A percentile compares a stretch with the other conserved stretches of the same genome.
Conservation (phyloP, 2,797 vertebrate species). For the Pempheris klunzingeri region DNA sequence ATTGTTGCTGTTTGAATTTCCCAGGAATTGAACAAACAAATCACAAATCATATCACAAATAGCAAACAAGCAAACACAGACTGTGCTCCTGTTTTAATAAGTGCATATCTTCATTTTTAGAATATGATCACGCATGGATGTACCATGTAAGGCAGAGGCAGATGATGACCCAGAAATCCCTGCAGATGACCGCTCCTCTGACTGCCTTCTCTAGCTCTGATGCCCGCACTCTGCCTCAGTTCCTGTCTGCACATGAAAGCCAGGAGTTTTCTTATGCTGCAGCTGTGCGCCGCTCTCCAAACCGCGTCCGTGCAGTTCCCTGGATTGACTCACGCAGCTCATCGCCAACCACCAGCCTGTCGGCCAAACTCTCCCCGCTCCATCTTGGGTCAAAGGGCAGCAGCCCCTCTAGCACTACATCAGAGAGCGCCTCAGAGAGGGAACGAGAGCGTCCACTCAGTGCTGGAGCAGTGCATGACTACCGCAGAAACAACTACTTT, state of each 20-base stretch:
- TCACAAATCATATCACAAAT: too few relatives aligned
- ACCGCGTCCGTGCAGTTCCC: slow-evolving; percentile 69
- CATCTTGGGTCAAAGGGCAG: slow-evolving; percentile 95
- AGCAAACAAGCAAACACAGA: too few relatives aligned
- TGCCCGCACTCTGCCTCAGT: slow-evolving; percentile 86
- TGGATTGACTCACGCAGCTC: slow-evolving; percentile 90
- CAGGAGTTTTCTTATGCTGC: slow-evolving; percentile 93
- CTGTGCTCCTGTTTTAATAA: not conserved
- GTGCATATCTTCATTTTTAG: slow-evolving; percentile 72
- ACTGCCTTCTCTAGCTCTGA: slow-evolving; percentile 82
- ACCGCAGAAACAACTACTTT: slow-evolving; percentile 76
- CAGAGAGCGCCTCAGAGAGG: slow-evolving; percentile 88
- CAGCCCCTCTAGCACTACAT: slow-evolving; percentile 93
- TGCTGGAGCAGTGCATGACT: slow-evolving; percentile 70
- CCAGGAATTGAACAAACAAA: not conserved
- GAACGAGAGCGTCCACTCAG: slow-evolving; percentile 84
- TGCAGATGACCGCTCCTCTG: slow-evolving; percentile 66
- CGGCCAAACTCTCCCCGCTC: slow-evolving; percentile 88
- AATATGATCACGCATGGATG: slow-evolving; percentile 92
- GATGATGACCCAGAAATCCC: slow-evolving; percentile 82
- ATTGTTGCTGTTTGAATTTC: not conserved
- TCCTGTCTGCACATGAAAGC: slow-evolving; percentile 87
- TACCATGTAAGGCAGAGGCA: slow-evolving; percentile 87
- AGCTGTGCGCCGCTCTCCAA: slow-evolving; percentile 87
- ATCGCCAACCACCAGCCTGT: slow-evolving; percentile 88